Conservation (phyloP, 1,140 invertebrate genomes). For the Dermatophagoides farinae region DNA sequence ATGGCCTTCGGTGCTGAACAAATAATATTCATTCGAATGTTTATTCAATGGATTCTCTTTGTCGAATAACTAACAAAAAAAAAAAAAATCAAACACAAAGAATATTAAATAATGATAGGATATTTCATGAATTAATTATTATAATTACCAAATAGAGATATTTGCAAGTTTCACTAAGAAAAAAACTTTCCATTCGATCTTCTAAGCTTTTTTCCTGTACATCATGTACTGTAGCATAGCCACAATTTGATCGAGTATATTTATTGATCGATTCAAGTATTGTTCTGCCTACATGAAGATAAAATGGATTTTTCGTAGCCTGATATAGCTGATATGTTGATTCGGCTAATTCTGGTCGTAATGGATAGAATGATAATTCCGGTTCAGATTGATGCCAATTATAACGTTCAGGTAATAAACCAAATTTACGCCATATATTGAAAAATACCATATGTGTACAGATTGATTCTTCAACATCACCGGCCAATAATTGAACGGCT, state of each 20-base stretch:
- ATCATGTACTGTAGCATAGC: constrained; percentile 47
- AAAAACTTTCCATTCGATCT: constrained; percentile 97
- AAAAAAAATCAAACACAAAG: not conserved
- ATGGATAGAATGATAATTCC: constrained; percentile 43
- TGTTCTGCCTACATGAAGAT: constrained; percentile 43
- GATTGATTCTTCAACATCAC: constrained; percentile 48
- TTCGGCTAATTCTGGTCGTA: constrained; percentile 44
- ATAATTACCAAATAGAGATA: constrained; percentile 60
- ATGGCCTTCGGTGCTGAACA: constrained; percentile 49
- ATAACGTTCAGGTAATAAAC: constrained; percentile 41
- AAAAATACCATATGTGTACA: constrained; percentile 45
- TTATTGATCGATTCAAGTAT: constrained; percentile 40
- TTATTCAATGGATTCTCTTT: constrained; percentile 40
- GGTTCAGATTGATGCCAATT: constrained; percentile 42
- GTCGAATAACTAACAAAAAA: constrained; percentile 40
- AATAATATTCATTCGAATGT: constrained; percentile 29
- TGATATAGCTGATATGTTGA: constrained; percentile 47
- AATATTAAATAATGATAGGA: not conserved
- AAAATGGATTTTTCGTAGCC: constrained; percentile 48
- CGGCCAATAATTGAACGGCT: constrained; percentile 40
- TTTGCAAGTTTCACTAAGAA: constrained; percentile 92
- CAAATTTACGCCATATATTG: constrained; percentile 42
- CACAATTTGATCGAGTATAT: constrained; percentile 38
- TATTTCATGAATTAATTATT: not conserved
- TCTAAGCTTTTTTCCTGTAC: constrained; percentile 80